These are phyloP conservation scores for Lepidocyrtoides sp. DNA, from an alignment of 2,888 invertebrate species.

Conservation along the genomic window DNA sequence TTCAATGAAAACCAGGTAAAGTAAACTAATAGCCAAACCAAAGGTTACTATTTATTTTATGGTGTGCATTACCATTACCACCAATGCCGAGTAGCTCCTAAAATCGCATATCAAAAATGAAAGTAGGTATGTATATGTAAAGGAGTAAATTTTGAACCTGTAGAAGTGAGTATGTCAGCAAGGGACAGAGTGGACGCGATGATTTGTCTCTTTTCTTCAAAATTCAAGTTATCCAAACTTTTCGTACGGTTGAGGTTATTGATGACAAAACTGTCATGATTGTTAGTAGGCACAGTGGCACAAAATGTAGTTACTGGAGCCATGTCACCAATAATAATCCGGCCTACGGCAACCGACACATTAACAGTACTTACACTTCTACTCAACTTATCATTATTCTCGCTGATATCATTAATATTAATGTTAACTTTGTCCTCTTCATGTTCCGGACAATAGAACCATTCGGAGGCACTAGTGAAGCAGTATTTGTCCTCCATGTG, in stretches of 20 bases:
- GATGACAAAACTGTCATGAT: constrained; percentile 78
- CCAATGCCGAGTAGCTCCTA: neutral
- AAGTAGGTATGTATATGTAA: neutral
- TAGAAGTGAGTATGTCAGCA: constrained; percentile 91
- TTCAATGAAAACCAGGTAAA: neutral
- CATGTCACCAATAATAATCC: constrained; percentile 80
- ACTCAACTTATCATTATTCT: constrained; percentile 44
- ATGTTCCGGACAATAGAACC: constrained; percentile 81
- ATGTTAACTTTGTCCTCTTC: constrained; percentile 77
- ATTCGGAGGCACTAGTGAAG: constrained; percentile 83
- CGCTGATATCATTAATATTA: constrained; percentile 58
- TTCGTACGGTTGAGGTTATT: constrained; percentile 84
- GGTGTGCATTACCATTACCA: too few species aligned
- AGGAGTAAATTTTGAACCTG: constrained; percentile 41
- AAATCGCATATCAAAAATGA: neutral
- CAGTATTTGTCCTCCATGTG: constrained; percentile 81
- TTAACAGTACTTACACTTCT: constrained; percentile 70
- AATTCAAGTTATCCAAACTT: constrained; percentile 90
- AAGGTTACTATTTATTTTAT: too few species aligned
- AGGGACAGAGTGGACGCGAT: constrained; percentile 95
- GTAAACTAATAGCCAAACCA: neutral
- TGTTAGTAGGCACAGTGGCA: constrained; percentile 78
- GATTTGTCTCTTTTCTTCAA: constrained; percentile 96
- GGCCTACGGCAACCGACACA: constrained; percentile 75
- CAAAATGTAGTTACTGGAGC: constrained; percentile 84